These are phyloP conservation scores for Origma solitaria DNA, from an alignment of 2,113 vertebrate genomes.

Conservation along the genomic window DNA sequence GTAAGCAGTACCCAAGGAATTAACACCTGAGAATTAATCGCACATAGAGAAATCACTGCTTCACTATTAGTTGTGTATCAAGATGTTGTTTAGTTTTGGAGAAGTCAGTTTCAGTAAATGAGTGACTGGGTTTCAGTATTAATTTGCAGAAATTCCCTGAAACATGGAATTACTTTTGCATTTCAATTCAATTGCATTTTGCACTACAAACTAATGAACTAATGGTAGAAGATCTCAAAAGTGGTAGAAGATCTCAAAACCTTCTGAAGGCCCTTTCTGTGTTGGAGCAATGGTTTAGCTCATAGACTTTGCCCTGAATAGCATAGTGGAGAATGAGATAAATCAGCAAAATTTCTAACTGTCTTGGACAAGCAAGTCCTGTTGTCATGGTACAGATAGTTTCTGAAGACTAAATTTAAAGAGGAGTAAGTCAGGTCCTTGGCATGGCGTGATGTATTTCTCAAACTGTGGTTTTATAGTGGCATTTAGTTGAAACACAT, in stretches of 20 bases:
- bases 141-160: background rate
- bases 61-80: background rate
- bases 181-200: background rate
- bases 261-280: background rate
- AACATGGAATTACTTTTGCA: background rate
- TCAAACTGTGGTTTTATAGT: conserved; percentile 26
- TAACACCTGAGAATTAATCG: background rate
- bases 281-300: background rate
- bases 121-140: background rate
- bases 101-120: background rate
- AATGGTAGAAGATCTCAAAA: background rate
- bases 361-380: background rate
- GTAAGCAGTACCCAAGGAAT: background rate
- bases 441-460: background rate
- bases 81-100: background rate
- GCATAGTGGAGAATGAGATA: background rate
- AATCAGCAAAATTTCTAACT: background rate
- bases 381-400: background rate
- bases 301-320: background rate
- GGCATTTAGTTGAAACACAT: conserved; percentile 8
- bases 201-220: background rate
- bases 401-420: background rate
- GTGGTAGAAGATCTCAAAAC: background rate
- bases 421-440: background rate
- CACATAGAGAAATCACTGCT: background rate